Evolutionary conservation across 2,888 invertebrate species (phyloP).

Genomic region (Pyrgus malvae): DNA sequence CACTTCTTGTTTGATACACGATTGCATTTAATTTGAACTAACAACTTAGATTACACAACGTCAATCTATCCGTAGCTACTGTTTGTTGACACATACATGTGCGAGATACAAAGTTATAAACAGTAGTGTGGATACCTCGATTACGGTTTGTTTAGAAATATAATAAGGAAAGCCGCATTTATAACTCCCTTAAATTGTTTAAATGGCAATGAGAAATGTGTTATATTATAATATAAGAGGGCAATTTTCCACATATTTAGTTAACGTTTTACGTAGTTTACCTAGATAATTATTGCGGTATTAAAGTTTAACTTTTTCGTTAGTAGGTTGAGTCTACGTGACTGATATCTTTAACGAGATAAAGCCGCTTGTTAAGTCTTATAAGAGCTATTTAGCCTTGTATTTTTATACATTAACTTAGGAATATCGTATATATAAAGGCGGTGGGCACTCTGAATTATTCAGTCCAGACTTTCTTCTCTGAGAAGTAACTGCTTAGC

Average conservation of each 20-base stretch:
- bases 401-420: neutral
- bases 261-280: conserved; percentile 35
- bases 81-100: neutral
- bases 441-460: neutral
- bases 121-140: neutral
- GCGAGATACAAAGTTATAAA: neutral
- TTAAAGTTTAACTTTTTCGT: conserved; percentile 34
- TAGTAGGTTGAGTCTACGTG: conserved; percentile 39
- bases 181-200: neutral
- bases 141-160: conserved; percentile 1
- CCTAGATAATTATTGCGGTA: conserved; percentile 35
- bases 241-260: conserved; percentile 37
- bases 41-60: conserved; percentile 6
- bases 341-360: conserved; percentile 41
- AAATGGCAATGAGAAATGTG: neutral
- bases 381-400: conserved; percentile 2
- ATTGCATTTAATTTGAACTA: conserved; percentile 10
- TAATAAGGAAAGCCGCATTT: conserved; percentile 2
- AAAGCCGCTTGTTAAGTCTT: conserved; percentile 35
- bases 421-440: neutral
- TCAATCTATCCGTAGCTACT: conserved; percentile 1
- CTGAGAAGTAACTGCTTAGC: too few relatives aligned
- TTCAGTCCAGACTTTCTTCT: too few relatives aligned
- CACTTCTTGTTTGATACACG: neutral
- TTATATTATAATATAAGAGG: neutral